A percentile compares a stretch with the other conserved stretches of the same genome.
Conservation (phyloP, 2,888 invertebrate genomes). For the Diplolepis rosae region DNA sequence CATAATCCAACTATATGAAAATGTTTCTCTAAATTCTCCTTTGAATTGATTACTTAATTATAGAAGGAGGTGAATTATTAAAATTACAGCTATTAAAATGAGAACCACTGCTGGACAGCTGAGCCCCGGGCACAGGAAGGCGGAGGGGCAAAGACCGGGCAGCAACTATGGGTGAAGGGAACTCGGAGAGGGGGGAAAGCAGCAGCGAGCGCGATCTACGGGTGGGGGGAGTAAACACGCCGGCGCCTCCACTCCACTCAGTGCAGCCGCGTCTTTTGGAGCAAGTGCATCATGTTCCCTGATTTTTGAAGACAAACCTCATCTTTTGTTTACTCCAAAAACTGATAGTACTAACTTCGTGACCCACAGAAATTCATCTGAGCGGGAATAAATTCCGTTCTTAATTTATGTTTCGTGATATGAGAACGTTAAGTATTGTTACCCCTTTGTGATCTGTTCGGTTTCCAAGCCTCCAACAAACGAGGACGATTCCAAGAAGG, state of each 20-base stretch:
- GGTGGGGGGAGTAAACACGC: constrained; percentile 27
- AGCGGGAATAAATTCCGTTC: not conserved
- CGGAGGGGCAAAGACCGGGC: not conserved
- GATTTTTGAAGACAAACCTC: not conserved
- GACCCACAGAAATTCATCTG: too few species aligned
- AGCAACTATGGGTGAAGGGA: constrained; percentile 4
- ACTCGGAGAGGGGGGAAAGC: not conserved
- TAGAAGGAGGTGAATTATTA: not conserved
- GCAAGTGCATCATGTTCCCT: not conserved
- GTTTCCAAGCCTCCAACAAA: not conserved
- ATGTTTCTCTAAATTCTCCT: not conserved
- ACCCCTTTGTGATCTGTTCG: constrained; percentile 7
- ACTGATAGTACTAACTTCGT: not conserved
- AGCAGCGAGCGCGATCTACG: constrained; percentile 21
- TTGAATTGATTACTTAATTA: not conserved
- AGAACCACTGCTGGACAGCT: constrained; percentile 27
- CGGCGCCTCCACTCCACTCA: constrained; percentile 7
- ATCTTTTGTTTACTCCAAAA: not conserved
- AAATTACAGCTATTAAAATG: not conserved
- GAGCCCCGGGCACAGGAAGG: constrained; percentile 27
- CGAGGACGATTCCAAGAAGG: constrained; percentile 21
- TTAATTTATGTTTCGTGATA: not conserved
- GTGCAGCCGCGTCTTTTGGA: not conserved
- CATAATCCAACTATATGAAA: not conserved
- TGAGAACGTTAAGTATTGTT: not conserved